Conservation (phyloP, 2,113 vertebrate genomes). For the Nannospalax galili region DNA sequence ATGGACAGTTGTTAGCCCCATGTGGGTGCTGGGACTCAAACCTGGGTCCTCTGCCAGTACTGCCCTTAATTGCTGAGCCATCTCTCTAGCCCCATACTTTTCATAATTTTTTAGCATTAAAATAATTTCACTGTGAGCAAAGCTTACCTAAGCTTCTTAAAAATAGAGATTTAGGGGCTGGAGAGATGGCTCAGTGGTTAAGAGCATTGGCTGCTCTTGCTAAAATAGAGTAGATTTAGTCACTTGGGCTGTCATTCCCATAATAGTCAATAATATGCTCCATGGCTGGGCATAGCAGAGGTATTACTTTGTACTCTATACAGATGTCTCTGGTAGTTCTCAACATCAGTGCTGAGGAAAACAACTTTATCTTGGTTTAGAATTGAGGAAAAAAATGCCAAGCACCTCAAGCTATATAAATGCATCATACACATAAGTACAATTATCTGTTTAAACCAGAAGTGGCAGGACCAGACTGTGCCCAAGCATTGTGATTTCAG, state of each 20-base stretch:
- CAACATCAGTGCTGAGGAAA: background rate
- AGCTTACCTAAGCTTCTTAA: background rate
- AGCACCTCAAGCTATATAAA: background rate
- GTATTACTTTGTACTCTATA: too few species aligned
- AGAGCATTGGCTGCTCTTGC: too few species aligned
- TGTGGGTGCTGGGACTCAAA: too few species aligned
- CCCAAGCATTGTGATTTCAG: background rate
- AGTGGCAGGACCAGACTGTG: background rate
- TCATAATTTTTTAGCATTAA: background rate
- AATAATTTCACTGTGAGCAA: background rate
- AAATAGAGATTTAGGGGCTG: background rate
- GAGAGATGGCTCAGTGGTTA: too few species aligned
- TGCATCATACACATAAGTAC: fast-evolving
- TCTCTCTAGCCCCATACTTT: background rate
- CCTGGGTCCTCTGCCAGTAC: too few species aligned
- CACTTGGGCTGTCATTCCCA: background rate
- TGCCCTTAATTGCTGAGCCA: background rate
- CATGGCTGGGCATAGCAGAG: background rate
- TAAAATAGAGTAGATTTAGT: too few species aligned
- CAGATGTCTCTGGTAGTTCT: background rate
- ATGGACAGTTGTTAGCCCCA: too few species aligned
- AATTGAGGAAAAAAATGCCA: background rate
- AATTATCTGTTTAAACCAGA: background rate
- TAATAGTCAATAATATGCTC: background rate
- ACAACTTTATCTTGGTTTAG: background rate